phyloP scores from a whole-genome alignment of 2,888 invertebrate species.

The Heterodera filipjevi region DNA sequence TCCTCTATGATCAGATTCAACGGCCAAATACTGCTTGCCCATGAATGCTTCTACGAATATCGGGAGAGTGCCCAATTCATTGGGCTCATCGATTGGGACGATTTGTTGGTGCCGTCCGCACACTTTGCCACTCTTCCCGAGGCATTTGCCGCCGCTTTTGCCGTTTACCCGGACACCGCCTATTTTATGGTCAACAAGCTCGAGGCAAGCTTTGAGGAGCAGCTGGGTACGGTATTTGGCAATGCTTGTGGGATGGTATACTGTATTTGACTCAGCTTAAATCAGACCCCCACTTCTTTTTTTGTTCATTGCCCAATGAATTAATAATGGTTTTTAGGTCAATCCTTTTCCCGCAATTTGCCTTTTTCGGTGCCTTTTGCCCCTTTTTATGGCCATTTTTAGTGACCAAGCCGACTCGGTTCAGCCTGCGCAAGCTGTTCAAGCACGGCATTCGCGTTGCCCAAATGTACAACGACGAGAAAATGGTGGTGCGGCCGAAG shows the following conservation, averaged over 20 bases:
- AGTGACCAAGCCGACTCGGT: slow-evolving; percentile 20
- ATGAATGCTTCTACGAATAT: slow-evolving; percentile 45
- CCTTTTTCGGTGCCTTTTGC: no score
- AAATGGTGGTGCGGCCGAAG: slow-evolving; percentile 32
- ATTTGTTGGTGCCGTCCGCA: slow-evolving; percentile 39
- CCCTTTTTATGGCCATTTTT: not conserved
- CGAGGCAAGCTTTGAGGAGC: slow-evolving; percentile 32
- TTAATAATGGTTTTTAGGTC: no score
- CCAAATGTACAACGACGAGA: slow-evolving; percentile 31
- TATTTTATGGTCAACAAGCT: slow-evolving; percentile 35
- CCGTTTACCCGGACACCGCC: slow-evolving; percentile 20
- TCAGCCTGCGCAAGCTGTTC: slow-evolving; percentile 24
- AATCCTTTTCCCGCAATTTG: no score
- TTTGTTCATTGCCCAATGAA: no score
- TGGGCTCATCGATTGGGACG: slow-evolving; percentile 48
- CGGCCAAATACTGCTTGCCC: slow-evolving; percentile 33
- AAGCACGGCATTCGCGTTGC: slow-evolving; percentile 16
- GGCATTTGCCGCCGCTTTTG: slow-evolving; percentile 20
- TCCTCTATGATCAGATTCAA: slow-evolving; percentile 29
- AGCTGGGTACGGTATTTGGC: slow-evolving; percentile 11
- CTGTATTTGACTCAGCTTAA: no score
- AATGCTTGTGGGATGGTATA: not conserved
- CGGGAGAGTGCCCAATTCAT: slow-evolving; percentile 46
- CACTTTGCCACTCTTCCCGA: slow-evolving; percentile 17
- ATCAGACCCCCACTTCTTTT: no score